phyloP scores from a whole-genome alignment of 2,888 invertebrate genomes.

The Hemithea aestivaria region DNA sequence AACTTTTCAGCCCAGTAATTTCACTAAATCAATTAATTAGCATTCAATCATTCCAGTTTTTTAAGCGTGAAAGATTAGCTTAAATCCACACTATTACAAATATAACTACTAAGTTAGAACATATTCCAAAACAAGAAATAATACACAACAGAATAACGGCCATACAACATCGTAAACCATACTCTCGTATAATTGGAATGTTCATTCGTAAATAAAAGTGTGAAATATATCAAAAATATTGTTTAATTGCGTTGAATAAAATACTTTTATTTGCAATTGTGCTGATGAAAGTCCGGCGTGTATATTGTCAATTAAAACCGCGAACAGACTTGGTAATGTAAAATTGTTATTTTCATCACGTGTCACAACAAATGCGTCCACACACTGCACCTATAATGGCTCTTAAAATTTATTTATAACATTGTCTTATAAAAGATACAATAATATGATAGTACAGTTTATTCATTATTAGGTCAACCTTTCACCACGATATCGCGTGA shows the following conservation, averaged over 20 bases:
- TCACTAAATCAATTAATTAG: no score
- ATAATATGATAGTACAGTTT: no score
- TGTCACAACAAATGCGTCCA: conserved; percentile 33
- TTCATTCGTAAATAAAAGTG: conserved; percentile 9
- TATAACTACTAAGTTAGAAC: no score
- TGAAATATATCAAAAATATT: conserved; percentile 21
- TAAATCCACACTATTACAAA: no score
- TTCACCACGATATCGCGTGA: no score
- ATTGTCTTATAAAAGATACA: background rate
- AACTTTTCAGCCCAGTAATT: no score
- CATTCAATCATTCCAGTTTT: no score
- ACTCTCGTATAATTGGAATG: background rate
- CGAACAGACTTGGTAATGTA: conserved; percentile 44
- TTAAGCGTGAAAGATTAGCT: no score
- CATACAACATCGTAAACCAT: background rate
- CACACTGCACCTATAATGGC: conserved; percentile 6
- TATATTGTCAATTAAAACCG: conserved; percentile 56
- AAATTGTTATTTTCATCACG: conserved; percentile 60
- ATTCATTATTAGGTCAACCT: no score
- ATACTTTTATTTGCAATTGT: conserved; percentile 46
- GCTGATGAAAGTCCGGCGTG: conserved; percentile 41
- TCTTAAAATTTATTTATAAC: background rate
- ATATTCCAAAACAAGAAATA: no score
- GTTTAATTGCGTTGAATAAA: conserved; percentile 44
- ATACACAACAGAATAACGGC: no score